Conservation (phyloP, 2,113 vertebrate genomes). For the Isichthys henryi region DNA sequence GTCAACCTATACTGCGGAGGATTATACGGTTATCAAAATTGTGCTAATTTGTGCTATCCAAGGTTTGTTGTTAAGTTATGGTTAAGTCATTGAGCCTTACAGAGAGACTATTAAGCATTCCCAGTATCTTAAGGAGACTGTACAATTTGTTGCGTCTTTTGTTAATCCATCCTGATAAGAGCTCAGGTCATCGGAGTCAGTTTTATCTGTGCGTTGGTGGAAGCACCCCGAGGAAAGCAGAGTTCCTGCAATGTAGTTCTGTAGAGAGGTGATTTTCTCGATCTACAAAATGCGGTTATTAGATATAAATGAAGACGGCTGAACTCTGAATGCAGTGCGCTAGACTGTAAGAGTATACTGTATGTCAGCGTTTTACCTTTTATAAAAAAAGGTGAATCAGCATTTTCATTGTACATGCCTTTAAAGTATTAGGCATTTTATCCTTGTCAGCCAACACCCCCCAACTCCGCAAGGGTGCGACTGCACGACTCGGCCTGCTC, state of each 20-base stretch:
- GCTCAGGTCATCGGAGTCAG: neutral
- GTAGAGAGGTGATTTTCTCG: constrained; percentile 5
- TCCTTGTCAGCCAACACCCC: neutral
- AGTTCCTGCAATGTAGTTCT: neutral
- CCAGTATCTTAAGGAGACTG: neutral
- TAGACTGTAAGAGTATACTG: neutral
- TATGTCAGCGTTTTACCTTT: constrained; percentile 1
- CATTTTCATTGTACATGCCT: neutral
- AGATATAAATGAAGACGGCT: neutral
- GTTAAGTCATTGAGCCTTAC: neutral
- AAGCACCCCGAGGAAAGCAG: neutral
- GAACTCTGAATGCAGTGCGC: neutral
- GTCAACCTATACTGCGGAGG: neutral
- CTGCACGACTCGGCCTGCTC: neutral
- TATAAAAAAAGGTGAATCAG: neutral
- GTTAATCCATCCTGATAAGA: neutral
- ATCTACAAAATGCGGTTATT: neutral
- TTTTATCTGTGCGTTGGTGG: neutral
- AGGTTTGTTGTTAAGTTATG: neutral
- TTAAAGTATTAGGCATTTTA: neutral
- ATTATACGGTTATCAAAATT: neutral
- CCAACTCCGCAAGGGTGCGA: neutral
- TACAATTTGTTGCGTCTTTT: neutral
- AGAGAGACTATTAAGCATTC: neutral
- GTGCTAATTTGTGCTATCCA: neutral